Base-by-base conservation (phyloP, 92 coral and sea anemone genomes). In the Parazoanthus atlanticus region DNA sequence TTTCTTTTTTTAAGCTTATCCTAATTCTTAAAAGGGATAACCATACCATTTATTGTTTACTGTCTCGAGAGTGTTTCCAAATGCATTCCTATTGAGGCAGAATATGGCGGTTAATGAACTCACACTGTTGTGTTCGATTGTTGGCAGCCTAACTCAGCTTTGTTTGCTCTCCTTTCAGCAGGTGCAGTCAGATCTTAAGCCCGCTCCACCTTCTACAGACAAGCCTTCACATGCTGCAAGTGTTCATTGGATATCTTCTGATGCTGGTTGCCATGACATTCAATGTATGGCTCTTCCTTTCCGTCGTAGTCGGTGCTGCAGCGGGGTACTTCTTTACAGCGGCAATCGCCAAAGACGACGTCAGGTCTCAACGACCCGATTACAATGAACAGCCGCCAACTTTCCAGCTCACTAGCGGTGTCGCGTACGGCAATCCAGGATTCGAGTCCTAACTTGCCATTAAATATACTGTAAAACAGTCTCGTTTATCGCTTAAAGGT, bases 201-300 rank as follows among this genome's bases (percentile, higher is more conserved):
- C 28, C 40, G 29, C 36, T 70, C 21, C 87, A 84, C 74, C 28
- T 84, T 70, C 64, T 84, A 38, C 87, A 84, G n/a, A 69, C 38
- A 58, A 25, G 31, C 64, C 40, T 84, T 26, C 87, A 84, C 77
- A 15, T 43, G 43, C 38, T 84, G 16, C 87, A 84, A 26, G 87
- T 84, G 78, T 71, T 84, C 29, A 29, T 84, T 46, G 87, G 87
- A 47, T 70, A 41, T 52, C 3, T 84, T 4, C 30, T 84, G 36
- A 84, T 84, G 87, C 38, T 84, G 87, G 78, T 84, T 69, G 87
- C 87, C 43, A 84, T 84, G 87, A 84, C 87, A 21, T 84, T 30
- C 78, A 84, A 84, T 52, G 87, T 67, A 28, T 84, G 78, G 69
- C 49, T 84, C 43, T 84, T 84, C 66, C 19, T 84, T 23, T 43